Base-by-base conservation (phyloP, 2,888 invertebrate species). In the Pristionchus entomophagus region DNA sequence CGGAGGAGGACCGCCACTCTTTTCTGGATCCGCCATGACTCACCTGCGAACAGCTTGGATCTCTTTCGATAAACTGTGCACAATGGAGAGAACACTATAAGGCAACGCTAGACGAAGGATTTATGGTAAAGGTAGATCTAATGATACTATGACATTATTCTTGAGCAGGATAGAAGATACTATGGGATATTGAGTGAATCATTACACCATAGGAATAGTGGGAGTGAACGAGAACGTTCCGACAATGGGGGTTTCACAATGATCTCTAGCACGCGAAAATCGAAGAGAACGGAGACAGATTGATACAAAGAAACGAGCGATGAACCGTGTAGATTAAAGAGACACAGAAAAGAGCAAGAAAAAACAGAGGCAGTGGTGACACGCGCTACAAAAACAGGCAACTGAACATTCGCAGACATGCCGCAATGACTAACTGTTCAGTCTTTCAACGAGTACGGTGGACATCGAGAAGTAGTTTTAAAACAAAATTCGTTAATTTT, bases 21-120 rank as follows among this genome's bases (percentile, higher is more conserved):
- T 73, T 41, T 73, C 73, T 22, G 65, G 65, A 35, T 69, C 65
- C n/a, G 73, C n/a, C 73, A 73, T 69, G 26, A 69, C 38, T 38
- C 6, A 69, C 19, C 65, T 69, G 38, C 0, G 8, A 69, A 69
- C 4, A 22, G 32, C 19, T 12, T 29, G 2, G 10, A 29, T 59
- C 32, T 59, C 14, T 29, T 29, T 2, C 0, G 26, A 45, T 41
- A 2, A 41, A 12, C n/a, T n/a, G n/a, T n/a, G n/a, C n/a, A n/a
- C 12, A 45, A 22, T 8, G 2, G 10, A 41, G 22, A 45, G n/a
- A n/a, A n/a, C n/a, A n/a, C n/a, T n/a, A n/a, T n/a, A n/a, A n/a
- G n/a, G n/a, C n/a, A n/a, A n/a, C n/a, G n/a, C n/a, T n/a, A n/a
- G n/a, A n/a, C n/a, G n/a, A n/a, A n/a, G n/a, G n/a, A n/a, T n/a